phyloP scores from a whole-genome alignment of 1,140 invertebrate species.

The Eumeta japonica region DNA sequence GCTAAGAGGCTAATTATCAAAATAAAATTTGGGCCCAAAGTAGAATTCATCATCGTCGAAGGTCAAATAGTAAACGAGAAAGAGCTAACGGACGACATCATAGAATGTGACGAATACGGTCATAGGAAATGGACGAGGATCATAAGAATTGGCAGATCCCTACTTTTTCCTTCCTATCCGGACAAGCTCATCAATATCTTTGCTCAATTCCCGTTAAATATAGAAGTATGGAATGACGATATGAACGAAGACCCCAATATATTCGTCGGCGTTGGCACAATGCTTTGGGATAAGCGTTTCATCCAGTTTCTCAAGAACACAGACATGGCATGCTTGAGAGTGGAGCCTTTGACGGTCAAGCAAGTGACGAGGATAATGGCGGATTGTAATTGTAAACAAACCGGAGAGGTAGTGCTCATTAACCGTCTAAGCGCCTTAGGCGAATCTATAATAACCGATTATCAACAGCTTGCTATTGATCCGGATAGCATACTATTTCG shows the following conservation, averaged over 20 bases:
- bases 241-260: constrained; percentile 37
- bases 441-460: constrained; percentile 44
- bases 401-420: constrained; percentile 39
- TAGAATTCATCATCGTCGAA: constrained; percentile 48
- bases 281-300: constrained; percentile 43
- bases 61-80: constrained; percentile 33
- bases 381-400: constrained; percentile 38
- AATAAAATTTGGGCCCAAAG: constrained; percentile 45
- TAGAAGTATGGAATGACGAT: constrained; percentile 48
- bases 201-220: constrained; percentile 41
- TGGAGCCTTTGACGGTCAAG: constrained; percentile 39
- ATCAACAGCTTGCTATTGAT: constrained; percentile 41
- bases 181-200: constrained; percentile 40
- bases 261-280: constrained; percentile 42
- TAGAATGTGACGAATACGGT: constrained; percentile 35
- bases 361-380: constrained; percentile 25
- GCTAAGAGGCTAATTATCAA: constrained; percentile 45
- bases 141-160: constrained; percentile 45
- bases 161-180: constrained; percentile 43
- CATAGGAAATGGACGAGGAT: constrained; percentile 38
- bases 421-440: constrained; percentile 40
- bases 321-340: constrained; percentile 24
- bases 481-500: constrained; percentile 45
- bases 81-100: constrained; percentile 29
- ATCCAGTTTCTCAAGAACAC: constrained; percentile 42